Evolutionary conservation across 2,113 vertebrate species (phyloP).

Genomic region (Ariopsis seemanni): DNA sequence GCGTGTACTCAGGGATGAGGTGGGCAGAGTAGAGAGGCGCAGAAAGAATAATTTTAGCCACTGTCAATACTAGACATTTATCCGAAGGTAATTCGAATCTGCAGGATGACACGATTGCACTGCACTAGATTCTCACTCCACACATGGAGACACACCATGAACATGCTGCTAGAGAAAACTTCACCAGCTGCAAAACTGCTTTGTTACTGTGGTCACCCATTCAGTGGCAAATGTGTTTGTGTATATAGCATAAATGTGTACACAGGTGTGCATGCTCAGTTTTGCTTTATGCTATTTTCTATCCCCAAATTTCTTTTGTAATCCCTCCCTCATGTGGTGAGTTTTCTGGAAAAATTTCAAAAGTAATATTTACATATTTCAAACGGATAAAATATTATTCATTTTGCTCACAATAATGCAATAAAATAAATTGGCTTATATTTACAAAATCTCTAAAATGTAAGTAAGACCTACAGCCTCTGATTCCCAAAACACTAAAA

Average conservation of each 20-base stretch:
- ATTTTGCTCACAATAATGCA: not conserved
- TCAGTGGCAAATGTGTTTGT: constrained; percentile 20
- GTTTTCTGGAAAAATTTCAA: not conserved
- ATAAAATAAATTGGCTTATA: not conserved
- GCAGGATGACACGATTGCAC: constrained; percentile 40
- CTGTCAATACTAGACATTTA: not conserved
- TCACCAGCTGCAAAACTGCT: constrained; percentile 49
- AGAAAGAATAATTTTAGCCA: not conserved
- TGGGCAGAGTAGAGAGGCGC: not conserved
- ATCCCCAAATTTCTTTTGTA: not conserved
- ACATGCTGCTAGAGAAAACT: constrained; percentile 28
- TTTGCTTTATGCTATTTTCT: constrained; percentile 24
- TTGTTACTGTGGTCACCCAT: constrained; percentile 46
- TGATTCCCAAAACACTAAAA: not conserved
- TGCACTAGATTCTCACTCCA: constrained; percentile 50
- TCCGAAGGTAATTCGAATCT: constrained; percentile 13
- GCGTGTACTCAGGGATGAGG: not conserved
- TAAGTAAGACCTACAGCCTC: constrained; percentile 9
- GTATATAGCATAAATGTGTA: not conserved
- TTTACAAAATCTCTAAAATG: constrained; percentile 19
- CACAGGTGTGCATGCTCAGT: constrained; percentile 46
- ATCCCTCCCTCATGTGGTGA: not conserved
- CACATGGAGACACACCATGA: constrained; percentile 28
- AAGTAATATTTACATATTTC: not conserved
- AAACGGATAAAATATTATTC: not conserved